A percentile compares a stretch with the other conserved stretches of the same genome.
phyloP scores from a whole-genome alignment of 2,797 vertebrate genomes.

The Hippopotamyrus pictus region DNA sequence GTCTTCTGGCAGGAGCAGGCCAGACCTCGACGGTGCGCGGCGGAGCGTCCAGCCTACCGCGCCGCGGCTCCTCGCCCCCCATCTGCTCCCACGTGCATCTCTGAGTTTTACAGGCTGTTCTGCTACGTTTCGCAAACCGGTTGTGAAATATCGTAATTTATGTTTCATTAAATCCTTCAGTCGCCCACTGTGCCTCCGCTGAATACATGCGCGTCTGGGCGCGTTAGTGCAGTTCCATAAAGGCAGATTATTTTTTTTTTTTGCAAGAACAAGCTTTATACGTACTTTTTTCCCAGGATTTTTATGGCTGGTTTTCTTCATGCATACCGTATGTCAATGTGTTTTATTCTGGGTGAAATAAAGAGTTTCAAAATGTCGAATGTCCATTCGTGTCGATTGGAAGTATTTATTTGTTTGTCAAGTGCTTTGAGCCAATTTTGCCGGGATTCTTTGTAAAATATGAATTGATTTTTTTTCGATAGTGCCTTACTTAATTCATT shows the following conservation, averaged over 20 bases:
- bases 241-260: too few relatives aligned
- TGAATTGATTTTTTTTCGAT: not conserved
- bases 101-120: conserved; percentile 15
- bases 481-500: not conserved
- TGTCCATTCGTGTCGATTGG: not conserved
- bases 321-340: not conserved
- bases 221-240: not conserved
- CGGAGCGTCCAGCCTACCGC: conserved; percentile 26
- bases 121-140: not conserved
- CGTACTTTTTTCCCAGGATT: not conserved
- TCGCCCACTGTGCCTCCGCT: not conserved
- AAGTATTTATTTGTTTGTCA: not conserved
- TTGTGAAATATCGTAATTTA: conserved; percentile 18
- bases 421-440: not conserved
- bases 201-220: not conserved
- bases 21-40: conserved; percentile 22
- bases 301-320: not conserved
- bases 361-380: not conserved
- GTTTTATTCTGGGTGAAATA: not conserved
- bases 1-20: conserved; percentile 36
- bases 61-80: not conserved
- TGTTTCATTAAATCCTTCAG: not conserved
- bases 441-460: not conserved
- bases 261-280: not conserved
- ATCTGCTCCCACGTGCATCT: not conserved